Percentiles rank a stretch among this genome's conserved stretches.
Conservation (phyloP, 2,888 invertebrate species). For the Cylindroiulus punctatus region DNA sequence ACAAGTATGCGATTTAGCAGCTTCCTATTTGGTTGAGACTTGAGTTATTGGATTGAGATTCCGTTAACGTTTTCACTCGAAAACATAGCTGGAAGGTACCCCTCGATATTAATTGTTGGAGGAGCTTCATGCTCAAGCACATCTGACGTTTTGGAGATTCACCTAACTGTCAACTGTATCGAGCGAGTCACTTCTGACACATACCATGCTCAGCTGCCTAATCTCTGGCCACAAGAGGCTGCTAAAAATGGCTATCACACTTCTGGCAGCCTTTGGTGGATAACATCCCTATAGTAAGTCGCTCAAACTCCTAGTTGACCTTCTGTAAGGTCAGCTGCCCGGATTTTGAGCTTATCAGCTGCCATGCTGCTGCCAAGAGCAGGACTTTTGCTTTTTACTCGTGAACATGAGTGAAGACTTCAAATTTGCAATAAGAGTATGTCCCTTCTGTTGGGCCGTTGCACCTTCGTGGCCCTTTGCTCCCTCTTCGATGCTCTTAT, state of each 20-base stretch:
- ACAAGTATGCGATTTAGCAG: background rate
- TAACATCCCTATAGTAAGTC: background rate
- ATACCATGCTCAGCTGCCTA: background rate
- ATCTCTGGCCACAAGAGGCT: background rate
- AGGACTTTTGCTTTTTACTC: background rate
- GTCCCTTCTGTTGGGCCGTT: background rate
- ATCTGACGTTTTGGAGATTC: background rate
- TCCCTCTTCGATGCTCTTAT: slow-evolving; percentile 1
- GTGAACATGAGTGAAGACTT: background rate
- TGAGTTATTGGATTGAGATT: background rate
- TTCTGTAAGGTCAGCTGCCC: background rate
- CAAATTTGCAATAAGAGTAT: background rate
- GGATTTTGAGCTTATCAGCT: background rate
- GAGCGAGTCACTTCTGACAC: background rate
- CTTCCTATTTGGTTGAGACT: background rate
- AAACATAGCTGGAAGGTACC: background rate
- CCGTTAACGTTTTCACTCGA: background rate
- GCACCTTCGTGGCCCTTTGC: background rate
- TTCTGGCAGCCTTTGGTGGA: background rate
- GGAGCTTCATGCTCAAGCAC: background rate
- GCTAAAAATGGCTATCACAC: background rate
- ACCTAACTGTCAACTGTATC: background rate
- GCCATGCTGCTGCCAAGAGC: background rate
- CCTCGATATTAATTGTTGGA: background rate
- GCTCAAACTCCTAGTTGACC: background rate